A percentile compares a stretch with the other conserved stretches of the same genome.
Conservation (phyloP, 2,888 invertebrate species). For the Mongoloraphidia duomilia region DNA sequence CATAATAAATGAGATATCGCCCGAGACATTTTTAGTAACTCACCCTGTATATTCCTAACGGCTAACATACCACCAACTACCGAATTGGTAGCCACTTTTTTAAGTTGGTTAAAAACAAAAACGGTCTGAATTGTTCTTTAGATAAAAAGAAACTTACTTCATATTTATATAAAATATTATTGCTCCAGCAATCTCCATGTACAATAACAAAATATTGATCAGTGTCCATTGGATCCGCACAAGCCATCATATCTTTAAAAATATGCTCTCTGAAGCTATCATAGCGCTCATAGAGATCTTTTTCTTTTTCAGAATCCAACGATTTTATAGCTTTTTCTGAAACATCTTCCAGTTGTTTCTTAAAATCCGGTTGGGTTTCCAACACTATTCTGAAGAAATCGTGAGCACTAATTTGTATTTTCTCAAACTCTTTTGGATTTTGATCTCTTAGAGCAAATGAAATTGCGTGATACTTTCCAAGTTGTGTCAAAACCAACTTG, state of each 20-base stretch:
- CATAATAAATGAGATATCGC: too few species aligned
- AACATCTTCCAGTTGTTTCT: too few species aligned
- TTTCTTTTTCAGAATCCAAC: background rate
- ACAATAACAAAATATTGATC: constrained; percentile 18
- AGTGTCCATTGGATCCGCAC: constrained; percentile 7
- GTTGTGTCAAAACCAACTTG: constrained; percentile 17
- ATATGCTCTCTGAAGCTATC: constrained; percentile 9
- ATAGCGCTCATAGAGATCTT: constrained; percentile 5
- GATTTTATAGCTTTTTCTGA: background rate
- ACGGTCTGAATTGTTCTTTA: too few species aligned
- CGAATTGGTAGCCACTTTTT: too few species aligned
- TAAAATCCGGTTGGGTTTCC: too few species aligned
- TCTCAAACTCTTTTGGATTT: constrained; percentile 16
- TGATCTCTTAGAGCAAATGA: constrained; percentile 20
- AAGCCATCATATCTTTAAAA: background rate
- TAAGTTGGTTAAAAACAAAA: too few species aligned
- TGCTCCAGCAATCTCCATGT: constrained; percentile 20
- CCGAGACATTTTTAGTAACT: too few species aligned
- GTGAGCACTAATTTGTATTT: constrained; percentile 10
- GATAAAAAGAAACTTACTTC: constrained; percentile 8
- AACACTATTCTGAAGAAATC: constrained; percentile 12
- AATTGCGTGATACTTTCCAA: constrained; percentile 22
- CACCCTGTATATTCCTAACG: too few species aligned
- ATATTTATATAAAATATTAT: constrained; percentile 20
- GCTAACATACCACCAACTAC: too few species aligned